Conservation (phyloP, 2,113 vertebrate genomes). For the Protobothrops mucrosquamatus region DNA sequence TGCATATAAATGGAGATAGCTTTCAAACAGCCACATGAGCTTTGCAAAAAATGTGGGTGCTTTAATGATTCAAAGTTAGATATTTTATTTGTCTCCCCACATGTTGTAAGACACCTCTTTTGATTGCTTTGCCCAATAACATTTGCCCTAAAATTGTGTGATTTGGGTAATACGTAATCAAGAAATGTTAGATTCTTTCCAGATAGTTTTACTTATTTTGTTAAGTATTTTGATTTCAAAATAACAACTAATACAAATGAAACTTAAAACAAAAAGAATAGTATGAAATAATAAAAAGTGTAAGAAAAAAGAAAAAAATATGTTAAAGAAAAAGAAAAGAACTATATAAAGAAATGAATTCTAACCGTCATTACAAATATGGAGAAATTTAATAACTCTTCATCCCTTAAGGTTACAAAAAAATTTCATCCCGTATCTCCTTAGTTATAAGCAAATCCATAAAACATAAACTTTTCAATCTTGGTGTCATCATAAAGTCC, state of each 20-base stretch:
- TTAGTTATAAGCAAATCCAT: neutral
- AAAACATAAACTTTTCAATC: neutral
- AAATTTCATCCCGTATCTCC: neutral
- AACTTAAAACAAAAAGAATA: no score
- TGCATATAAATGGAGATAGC: neutral
- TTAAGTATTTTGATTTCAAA: neutral
- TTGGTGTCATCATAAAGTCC: neutral
- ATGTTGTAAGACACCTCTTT: neutral
- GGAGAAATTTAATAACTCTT: neutral
- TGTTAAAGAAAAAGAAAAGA: neutral
- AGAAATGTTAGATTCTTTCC: slow-evolving; percentile 66
- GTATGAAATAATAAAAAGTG: no score
- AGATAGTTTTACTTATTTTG: slow-evolving; percentile 36
- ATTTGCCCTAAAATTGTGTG: slow-evolving; percentile 47
- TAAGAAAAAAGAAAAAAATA: neutral
- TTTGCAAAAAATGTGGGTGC: neutral
- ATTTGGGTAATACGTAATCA: slow-evolving; percentile 62
- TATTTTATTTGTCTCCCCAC: neutral
- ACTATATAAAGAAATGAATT: neutral
- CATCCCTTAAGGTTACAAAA: neutral
- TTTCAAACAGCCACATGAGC: no score
- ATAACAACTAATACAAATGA: no score
- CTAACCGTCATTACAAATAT: neutral
- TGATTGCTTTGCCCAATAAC: neutral
- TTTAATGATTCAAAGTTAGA: neutral